phyloP scores from a whole-genome alignment of 1,140 invertebrate species.

The Eumaeus atala region DNA sequence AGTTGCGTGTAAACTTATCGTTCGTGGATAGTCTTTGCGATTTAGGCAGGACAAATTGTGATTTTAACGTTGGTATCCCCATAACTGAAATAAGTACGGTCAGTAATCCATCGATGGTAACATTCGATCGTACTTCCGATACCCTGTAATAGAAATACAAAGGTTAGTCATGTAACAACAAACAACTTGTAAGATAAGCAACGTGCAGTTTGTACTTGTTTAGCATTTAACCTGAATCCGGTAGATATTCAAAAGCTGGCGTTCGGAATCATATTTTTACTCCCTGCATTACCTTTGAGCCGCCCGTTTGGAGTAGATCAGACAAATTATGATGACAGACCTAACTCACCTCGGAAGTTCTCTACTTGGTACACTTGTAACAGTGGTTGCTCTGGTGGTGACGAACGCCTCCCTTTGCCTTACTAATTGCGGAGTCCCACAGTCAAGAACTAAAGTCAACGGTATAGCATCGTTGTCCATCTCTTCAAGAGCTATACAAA shows the following conservation, averaged over 20 bases:
- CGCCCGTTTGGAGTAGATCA: no score
- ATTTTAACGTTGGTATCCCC: constrained; percentile 45
- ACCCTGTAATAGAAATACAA: constrained; percentile 52
- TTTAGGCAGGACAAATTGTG: constrained; percentile 42
- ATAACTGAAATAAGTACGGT: constrained; percentile 64
- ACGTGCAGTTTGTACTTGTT: no score
- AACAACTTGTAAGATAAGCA: no score
- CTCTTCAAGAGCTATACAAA: constrained; percentile 65
- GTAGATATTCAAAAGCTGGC: no score
- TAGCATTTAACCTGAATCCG: no score
- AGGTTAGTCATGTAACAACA: not conserved
- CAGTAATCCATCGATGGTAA: constrained; percentile 59
- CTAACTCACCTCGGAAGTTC: constrained; percentile 38
- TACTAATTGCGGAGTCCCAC: constrained; percentile 43
- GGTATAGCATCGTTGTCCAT: constrained; percentile 54
- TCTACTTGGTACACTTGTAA: constrained; percentile 21
- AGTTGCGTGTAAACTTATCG: constrained; percentile 51
- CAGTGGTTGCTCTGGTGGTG: constrained; percentile 28
- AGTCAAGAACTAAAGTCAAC: constrained; percentile 49
- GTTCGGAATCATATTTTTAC: no score
- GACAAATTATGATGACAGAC: no score
- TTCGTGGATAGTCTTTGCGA: constrained; percentile 46
- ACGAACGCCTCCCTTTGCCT: constrained; percentile 47
- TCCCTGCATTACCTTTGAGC: no score
- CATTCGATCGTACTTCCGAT: constrained; percentile 67